Conservation (phyloP, 2,113 vertebrate genomes). For the Ictidomys tridecemlineatus region DNA sequence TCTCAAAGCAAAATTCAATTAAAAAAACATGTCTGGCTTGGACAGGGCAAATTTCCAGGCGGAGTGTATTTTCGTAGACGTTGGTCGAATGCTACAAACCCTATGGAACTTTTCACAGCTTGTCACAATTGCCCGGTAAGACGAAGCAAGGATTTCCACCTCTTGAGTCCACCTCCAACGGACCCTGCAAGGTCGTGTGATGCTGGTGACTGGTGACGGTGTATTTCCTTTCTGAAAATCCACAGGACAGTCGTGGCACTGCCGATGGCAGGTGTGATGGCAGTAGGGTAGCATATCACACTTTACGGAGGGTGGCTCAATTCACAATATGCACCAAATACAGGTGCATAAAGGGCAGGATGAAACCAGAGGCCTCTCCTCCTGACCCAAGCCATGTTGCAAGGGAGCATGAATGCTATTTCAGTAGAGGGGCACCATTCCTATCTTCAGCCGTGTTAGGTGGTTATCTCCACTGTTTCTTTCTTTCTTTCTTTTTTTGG, state of each 20-base stretch:
- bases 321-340: too few relatives aligned
- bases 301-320: background rate
- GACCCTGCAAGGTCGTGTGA: background rate
- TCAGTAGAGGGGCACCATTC: background rate
- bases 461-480: background rate
- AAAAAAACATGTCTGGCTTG: conserved; percentile 82
- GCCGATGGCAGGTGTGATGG: background rate
- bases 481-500: too few relatives aligned
- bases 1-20: conserved; percentile 79
- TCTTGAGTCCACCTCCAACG: background rate
- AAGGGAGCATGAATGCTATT: background rate
- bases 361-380: background rate
- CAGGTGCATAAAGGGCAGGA: background rate
- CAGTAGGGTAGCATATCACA: accelerated
- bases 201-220: background rate
- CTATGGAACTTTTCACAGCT: conserved; percentile 43
- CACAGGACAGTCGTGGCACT: background rate
- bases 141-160: conserved; percentile 39
- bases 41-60: conserved; percentile 77
- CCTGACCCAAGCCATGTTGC: background rate
- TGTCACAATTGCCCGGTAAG: conserved; percentile 61
- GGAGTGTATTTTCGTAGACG: conserved; percentile 66
- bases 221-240: conserved; percentile 50
- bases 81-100: conserved; percentile 61
- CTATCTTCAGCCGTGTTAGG: background rate